These are phyloP conservation scores for Odontomachus brunneus DNA, from an alignment of 1,140 invertebrate genomes.

Conservation along the genomic window DNA sequence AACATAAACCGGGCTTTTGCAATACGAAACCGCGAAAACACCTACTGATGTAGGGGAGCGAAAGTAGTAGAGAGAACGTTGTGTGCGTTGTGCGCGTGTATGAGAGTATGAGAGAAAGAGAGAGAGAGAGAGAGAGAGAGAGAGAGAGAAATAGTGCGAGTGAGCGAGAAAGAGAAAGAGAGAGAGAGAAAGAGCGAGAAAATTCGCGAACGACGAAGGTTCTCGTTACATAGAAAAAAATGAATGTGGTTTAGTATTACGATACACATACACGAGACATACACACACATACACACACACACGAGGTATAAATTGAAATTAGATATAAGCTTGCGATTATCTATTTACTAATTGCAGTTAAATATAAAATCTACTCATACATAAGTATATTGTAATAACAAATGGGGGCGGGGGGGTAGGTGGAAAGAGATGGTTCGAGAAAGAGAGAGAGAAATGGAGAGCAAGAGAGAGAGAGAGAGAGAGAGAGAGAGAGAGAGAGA, in stretches of 20 bases:
- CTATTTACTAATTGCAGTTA: conserved; percentile 78
- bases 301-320: conserved; percentile 74
- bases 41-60: conserved; percentile 23
- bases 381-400: conserved; percentile 57
- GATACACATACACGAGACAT: conserved; percentile 17
- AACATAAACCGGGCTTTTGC: conserved; percentile 66
- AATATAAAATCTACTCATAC: conserved; percentile 75
- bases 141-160: not conserved
- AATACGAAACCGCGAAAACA: conserved; percentile 61
- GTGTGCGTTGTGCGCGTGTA: no score
- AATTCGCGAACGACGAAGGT: conserved; percentile 29
- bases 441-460: not conserved
- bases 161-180: not conserved
- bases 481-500: not conserved
- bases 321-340: conserved; percentile 79
- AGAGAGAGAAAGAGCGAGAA: not conserved
- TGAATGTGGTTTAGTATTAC: conserved; percentile 72
- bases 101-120: no score
- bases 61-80: conserved; percentile 11
- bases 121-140: not conserved
- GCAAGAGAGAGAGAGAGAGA: not conserved
- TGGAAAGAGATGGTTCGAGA: not conserved
- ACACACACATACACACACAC: conserved; percentile 19
- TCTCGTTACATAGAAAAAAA: conserved; percentile 68
- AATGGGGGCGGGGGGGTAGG: not conserved